phyloP scores from a whole-genome alignment of 1,140 invertebrate species.

The Drosophila orosa region DNA sequence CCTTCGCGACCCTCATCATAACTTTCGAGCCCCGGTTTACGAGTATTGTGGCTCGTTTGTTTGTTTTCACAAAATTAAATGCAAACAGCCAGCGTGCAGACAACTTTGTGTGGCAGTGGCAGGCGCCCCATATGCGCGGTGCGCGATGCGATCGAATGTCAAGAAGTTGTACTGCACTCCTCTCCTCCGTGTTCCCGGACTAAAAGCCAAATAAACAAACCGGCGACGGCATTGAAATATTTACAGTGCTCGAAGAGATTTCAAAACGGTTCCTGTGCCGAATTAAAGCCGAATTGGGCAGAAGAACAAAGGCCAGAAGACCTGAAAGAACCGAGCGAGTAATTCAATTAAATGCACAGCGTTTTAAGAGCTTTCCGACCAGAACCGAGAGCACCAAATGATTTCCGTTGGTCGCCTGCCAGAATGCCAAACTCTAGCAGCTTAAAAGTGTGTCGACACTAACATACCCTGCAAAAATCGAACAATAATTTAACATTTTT shows the following conservation, averaged over 20 bases:
- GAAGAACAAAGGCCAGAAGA: slow-evolving; percentile 27
- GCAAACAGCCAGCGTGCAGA: slow-evolving; percentile 22
- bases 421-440: slow-evolving; percentile 15
- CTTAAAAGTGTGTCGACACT: background rate
- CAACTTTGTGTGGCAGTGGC: slow-evolving; percentile 60
- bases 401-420: slow-evolving; percentile 47
- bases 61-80: slow-evolving; percentile 48
- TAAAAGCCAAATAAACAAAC: slow-evolving; percentile 64
- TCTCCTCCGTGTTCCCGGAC: slow-evolving; percentile 12
- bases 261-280: slow-evolving; percentile 35
- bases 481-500: too few relatives aligned
- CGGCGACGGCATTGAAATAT: slow-evolving; percentile 47
- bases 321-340: slow-evolving; percentile 22
- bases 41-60: slow-evolving; percentile 45
- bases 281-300: slow-evolving; percentile 11
- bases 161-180: slow-evolving; percentile 44
- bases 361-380: slow-evolving; percentile 48
- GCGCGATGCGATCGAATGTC: slow-evolving; percentile 64
- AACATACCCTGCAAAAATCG: background rate
- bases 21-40: slow-evolving; percentile 46
- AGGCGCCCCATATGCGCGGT: slow-evolving; percentile 53
- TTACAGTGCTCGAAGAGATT: slow-evolving; percentile 38
- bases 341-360: slow-evolving; percentile 67
- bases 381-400: slow-evolving; percentile 28
- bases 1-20: slow-evolving; percentile 65